These are phyloP conservation scores for Polypedilum pembai DNA, from an alignment of 1,140 invertebrate genomes.

Conservation along the genomic window DNA sequence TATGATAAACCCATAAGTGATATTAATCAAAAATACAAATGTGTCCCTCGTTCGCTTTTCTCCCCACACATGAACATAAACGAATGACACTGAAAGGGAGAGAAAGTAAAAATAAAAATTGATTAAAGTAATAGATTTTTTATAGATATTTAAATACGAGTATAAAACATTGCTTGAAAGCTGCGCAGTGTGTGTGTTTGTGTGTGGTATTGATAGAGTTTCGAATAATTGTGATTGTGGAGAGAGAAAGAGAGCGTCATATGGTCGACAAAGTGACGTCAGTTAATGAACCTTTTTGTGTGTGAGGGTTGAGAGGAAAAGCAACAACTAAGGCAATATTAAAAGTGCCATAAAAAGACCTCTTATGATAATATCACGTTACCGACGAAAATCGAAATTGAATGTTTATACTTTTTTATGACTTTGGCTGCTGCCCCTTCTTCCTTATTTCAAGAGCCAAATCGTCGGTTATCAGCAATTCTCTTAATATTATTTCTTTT, in stretches of 20 bases:
- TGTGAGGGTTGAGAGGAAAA: neutral
- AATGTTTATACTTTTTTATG: slow-evolving; percentile 28
- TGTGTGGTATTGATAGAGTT: too few relatives aligned
- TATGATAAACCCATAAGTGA: too few relatives aligned
- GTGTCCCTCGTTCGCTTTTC: too few relatives aligned
- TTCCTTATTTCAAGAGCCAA: neutral
- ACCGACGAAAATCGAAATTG: slow-evolving; percentile 24
- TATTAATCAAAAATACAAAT: too few relatives aligned
- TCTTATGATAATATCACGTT: slow-evolving; percentile 13
- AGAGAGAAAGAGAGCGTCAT: neutral
- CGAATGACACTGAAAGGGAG: too few relatives aligned
- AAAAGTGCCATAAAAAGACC: slow-evolving; percentile 17
- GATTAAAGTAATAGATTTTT: slow-evolving; percentile 11
- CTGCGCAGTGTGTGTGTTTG: neutral
- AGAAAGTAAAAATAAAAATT: neutral
- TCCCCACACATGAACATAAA: too few relatives aligned
- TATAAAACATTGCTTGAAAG: neutral
- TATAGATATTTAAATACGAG: slow-evolving; percentile 13
- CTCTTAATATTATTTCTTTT: slow-evolving; percentile 14
- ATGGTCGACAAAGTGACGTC: slow-evolving; percentile 10
- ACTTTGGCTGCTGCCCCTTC: neutral
- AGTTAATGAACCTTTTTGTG: neutral
- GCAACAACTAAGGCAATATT: slow-evolving; percentile 5
- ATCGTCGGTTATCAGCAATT: neutral
- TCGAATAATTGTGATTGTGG: neutral